Conservation (phyloP, 1,140 invertebrate genomes). For the Coenobita brevimanus region DNA sequence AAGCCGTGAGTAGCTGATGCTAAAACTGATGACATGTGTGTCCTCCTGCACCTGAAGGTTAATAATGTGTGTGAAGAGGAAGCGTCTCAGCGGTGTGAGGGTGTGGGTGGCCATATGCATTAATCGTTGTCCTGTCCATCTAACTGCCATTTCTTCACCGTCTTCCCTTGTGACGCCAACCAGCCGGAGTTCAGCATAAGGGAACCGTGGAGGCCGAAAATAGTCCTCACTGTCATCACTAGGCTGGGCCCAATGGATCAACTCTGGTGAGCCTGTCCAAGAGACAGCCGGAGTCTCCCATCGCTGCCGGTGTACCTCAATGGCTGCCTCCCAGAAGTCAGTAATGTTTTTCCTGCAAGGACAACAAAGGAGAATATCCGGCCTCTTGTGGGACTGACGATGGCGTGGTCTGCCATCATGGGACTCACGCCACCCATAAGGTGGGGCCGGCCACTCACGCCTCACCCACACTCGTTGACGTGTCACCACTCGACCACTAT, state of each 20-base stretch:
- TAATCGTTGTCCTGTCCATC: background rate
- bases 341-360: background rate
- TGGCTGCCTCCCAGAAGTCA: conserved; percentile 23
- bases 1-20: background rate
- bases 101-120: background rate
- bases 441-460: conserved; percentile 2
- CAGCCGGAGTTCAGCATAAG: background rate
- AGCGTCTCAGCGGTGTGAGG: background rate
- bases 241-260: background rate
- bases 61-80: conserved; percentile 25
- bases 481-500: background rate
- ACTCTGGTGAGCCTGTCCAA: background rate
- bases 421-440: conserved; percentile 21
- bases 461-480: background rate
- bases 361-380: background rate
- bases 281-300: background rate
- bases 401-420: background rate
- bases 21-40: background rate
- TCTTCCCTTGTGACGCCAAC: background rate
- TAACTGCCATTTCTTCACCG: background rate
- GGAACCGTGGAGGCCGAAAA: background rate
- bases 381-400: background rate
- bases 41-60: conserved; percentile 28
- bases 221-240: background rate
- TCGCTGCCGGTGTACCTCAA: background rate